Percentiles rank a stretch among this genome's conserved stretches.
Evolutionary conservation across 92 coral and sea anemone genomes (phyloP).

Genomic region (Porites cylindrica): DNA sequence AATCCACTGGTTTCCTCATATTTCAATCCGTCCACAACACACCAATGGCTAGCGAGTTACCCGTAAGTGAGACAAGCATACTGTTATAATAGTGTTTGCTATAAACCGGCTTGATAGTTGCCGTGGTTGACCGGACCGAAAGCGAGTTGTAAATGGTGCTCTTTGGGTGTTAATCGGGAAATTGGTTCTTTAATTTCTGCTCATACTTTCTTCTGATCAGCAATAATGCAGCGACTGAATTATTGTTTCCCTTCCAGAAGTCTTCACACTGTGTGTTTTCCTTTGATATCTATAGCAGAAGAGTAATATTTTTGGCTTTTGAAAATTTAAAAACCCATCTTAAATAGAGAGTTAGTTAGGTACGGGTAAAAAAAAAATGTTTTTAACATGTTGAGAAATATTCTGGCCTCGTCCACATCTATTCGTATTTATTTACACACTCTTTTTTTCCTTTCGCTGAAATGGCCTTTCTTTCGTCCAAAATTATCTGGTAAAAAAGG

Average conservation of each 20-base stretch:
- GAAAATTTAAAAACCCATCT: no score
- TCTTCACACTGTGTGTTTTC: background rate
- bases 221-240: background rate
- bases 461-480: no score
- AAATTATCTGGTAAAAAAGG: no score
- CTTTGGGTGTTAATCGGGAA: background rate
- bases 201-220: background rate
- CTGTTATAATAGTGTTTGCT: constrained; percentile 18
- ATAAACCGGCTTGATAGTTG: background rate
- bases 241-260: background rate
- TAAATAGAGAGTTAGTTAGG: no score
- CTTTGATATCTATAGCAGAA: background rate
- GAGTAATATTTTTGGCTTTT: background rate
- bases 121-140: background rate
- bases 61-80: constrained; percentile 36
- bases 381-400: no score
- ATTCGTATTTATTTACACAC: no score
- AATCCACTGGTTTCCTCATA: constrained; percentile 62
- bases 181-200: background rate
- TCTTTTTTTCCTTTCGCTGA: no score
- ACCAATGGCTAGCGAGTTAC: constrained; percentile 47
- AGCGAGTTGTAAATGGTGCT: background rate
- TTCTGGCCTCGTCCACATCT: no score
- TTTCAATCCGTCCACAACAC: constrained; percentile 51
- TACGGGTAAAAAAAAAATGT: no score